Evolutionary conservation across 1,140 invertebrate species (phyloP).

Genomic region (Lycorma delicatula): DNA sequence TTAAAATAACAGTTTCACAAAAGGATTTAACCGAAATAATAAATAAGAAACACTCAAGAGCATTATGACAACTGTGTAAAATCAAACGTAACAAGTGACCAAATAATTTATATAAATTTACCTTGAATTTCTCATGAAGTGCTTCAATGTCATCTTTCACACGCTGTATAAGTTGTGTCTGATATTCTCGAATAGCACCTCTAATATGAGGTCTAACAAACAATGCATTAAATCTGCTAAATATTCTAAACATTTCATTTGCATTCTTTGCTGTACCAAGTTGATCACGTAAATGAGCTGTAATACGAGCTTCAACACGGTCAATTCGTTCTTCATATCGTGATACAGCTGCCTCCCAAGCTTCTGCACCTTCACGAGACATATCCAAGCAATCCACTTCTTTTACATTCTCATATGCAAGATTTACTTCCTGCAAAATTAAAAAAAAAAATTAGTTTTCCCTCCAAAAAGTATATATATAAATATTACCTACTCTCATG

Average conservation of each 20-base stretch:
- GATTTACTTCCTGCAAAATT: conserved; percentile 70
- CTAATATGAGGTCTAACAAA: conserved; percentile 98
- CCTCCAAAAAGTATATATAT: too few species aligned
- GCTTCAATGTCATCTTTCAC: conserved; percentile 99
- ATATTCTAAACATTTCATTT: conserved; percentile 98
- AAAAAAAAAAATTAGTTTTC: too few species aligned
- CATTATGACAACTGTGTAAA: too few species aligned
- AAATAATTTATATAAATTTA: conserved; percentile 39
- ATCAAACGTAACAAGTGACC: too few species aligned
- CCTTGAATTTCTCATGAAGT: conserved; percentile 97
- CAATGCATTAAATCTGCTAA: conserved; percentile 95
- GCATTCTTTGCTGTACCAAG: conserved; percentile 97
- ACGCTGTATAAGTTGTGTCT: conserved; percentile 96
- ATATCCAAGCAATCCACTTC: conserved; percentile 98
- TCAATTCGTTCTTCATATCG: conserved; percentile 95
- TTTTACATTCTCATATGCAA: conserved; percentile 98
- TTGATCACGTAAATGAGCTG: conserved; percentile 91
- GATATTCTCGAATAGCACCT: conserved; percentile 97
- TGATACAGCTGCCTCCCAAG: conserved; percentile 92
- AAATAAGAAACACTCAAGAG: too few species aligned
- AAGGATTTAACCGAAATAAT: too few species aligned
- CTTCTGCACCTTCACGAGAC: conserved; percentile 88
- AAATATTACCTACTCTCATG: too few species aligned
- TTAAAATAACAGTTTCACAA: too few species aligned
- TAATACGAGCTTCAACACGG: conserved; percentile 85